A percentile compares a stretch with the other conserved stretches of the same genome.
Evolutionary conservation across 2,113 vertebrate species (phyloP).

Genomic region (Saguinus imperator): DNA sequence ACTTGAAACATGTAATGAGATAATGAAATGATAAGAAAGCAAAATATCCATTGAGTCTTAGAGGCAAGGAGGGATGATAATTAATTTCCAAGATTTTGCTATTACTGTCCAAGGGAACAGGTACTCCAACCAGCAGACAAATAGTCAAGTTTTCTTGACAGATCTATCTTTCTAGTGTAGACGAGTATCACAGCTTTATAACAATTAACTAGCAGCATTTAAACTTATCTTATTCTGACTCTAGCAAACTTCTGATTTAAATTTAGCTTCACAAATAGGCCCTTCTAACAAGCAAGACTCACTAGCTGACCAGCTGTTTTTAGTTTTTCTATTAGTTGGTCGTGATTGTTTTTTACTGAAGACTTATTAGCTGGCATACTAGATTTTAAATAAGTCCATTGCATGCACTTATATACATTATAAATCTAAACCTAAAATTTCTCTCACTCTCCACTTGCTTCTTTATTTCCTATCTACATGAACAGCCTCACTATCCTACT

Average conservation of each 20-base stretch:
- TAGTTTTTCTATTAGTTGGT: background rate
- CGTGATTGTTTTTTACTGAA: background rate
- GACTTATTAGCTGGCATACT: background rate
- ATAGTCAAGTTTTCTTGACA: background rate
- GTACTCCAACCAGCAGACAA: background rate
- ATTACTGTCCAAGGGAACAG: background rate
- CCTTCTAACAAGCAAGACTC: background rate
- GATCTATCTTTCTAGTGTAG: background rate
- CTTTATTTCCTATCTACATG: background rate
- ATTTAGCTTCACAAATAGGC: background rate
- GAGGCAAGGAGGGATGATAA: background rate
- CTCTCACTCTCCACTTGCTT: background rate
- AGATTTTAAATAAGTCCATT: background rate
- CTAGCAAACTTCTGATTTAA: slow-evolving; percentile 21
- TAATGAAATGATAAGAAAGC: background rate
- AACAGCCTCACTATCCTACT: background rate
- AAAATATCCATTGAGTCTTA: background rate
- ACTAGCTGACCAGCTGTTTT: background rate
- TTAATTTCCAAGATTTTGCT: slow-evolving; percentile 1
- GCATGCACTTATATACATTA: background rate
- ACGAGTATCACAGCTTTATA: background rate
- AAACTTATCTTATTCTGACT: slow-evolving; percentile 24
- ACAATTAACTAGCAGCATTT: background rate
- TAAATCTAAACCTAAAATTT: background rate
- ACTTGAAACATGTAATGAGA: background rate